Evolutionary conservation across 30 jellyfish, hydroid and myxozoan genomes (phyloP).

Genomic region (Hydra vulgaris): DNA sequence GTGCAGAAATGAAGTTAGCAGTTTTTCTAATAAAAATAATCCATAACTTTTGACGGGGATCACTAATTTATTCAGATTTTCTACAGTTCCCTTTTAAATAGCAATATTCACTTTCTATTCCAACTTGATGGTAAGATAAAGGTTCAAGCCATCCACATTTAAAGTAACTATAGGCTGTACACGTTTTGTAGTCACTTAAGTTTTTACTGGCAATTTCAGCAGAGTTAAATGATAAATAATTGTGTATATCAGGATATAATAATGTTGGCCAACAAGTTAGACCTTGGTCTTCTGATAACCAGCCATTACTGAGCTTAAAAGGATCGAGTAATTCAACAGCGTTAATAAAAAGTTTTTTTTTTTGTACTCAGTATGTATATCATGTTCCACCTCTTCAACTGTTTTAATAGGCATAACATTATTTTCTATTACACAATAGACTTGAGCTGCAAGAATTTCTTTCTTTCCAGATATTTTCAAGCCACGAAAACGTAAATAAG

Average conservation of each 20-base stretch:
- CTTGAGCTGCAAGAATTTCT: constrained; percentile 22
- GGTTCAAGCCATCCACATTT: constrained; percentile 40
- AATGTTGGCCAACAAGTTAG: constrained; percentile 33
- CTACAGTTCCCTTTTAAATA: constrained; percentile 24
- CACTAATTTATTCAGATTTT: constrained; percentile 23
- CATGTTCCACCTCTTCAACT: constrained; percentile 35
- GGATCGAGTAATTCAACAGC: constrained; percentile 29
- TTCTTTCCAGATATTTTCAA: not conserved
- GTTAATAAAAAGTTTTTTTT: constrained; percentile 10
- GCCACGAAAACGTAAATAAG: not conserved
- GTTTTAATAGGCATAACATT: constrained; percentile 29
- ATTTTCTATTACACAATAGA: constrained; percentile 30
- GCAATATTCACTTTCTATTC: constrained; percentile 6
- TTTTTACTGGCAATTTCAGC: constrained; percentile 25
- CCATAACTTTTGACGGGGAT: constrained; percentile 39
- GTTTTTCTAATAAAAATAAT: constrained; percentile 8
- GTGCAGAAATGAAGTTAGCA: constrained; percentile 26
- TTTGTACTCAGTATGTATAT: constrained; percentile 7
- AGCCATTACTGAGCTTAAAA: constrained; percentile 20
- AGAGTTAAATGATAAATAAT: constrained; percentile 15
- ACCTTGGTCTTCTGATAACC: constrained; percentile 33
- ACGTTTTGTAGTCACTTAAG: constrained; percentile 16
- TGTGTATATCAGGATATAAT: constrained; percentile 19
- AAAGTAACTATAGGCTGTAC: constrained; percentile 36
- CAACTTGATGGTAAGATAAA: constrained; percentile 20